Conservation (phyloP, 2,113 vertebrate species). For the Butastur rufipennis region DNA sequence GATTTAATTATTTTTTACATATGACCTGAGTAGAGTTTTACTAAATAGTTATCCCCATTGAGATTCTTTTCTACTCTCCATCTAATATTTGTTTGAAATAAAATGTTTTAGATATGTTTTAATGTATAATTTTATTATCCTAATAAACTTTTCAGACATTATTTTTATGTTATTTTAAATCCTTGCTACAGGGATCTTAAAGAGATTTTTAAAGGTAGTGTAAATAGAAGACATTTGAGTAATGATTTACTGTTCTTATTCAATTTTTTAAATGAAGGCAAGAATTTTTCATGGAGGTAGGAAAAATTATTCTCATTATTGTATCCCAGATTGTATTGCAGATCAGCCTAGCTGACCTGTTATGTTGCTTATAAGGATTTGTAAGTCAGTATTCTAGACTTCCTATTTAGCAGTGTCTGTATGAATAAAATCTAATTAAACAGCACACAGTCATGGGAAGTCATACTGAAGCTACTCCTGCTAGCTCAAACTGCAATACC, state of each 20-base stretch:
- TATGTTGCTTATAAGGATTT: neutral
- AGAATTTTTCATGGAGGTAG: neutral
- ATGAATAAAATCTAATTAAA: neutral
- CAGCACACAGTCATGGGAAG: neutral
- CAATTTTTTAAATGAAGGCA: neutral
- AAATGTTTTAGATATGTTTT: too few relatives aligned
- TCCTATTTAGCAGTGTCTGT: neutral
- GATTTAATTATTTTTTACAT: neutral
- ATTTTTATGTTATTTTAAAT: neutral
- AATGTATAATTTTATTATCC: neutral
- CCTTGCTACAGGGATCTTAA: neutral
- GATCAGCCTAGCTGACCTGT: neutral
- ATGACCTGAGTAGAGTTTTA: neutral
- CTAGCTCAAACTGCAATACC: neutral
- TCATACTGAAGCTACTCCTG: neutral
- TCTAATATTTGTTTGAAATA: neutral
- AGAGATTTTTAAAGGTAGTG: neutral
- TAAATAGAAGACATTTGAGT: neutral
- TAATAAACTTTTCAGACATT: neutral
- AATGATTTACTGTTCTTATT: neutral
- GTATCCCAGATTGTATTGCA: neutral
- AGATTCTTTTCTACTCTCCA: neutral
- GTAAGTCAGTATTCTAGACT: neutral
- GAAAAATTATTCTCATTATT: neutral
- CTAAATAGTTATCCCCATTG: neutral